A percentile compares a stretch with the other conserved stretches of the same genome.
phyloP scores from a whole-genome alignment of 2,888 invertebrate species.

The Microplitis manilae region DNA sequence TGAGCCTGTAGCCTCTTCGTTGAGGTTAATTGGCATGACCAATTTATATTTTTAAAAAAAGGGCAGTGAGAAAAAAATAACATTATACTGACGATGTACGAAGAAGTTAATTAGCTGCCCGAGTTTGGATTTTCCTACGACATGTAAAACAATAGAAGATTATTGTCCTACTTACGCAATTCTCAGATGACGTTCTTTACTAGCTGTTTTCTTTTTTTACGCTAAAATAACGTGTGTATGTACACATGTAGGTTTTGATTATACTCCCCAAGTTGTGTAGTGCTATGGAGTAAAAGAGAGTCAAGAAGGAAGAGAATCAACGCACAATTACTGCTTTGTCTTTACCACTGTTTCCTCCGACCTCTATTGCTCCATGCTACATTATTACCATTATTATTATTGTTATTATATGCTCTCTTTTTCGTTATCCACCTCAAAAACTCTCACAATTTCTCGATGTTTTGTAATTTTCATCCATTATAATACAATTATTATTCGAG shows the following conservation, averaged over 20 bases:
- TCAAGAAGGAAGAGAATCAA: constrained; percentile 31
- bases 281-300: not conserved
- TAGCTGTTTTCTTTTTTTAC: constrained; percentile 20
- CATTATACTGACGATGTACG: not conserved
- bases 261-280: not conserved
- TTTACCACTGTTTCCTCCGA: constrained; percentile 25
- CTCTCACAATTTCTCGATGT: constrained; percentile 40
- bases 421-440: constrained; percentile 23
- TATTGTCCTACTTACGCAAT: constrained; percentile 37
- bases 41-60: constrained; percentile 20
- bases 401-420: constrained; percentile 30
- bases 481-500: constrained; percentile 10
- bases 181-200: constrained; percentile 23
- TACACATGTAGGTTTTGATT: constrained; percentile 9
- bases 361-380: constrained; percentile 21
- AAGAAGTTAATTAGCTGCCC: constrained; percentile 21
- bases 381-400: not conserved
- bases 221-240: constrained; percentile 5
- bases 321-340: constrained; percentile 37
- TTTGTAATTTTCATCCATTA: constrained; percentile 38
- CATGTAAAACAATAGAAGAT: constrained; percentile 31
- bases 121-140: constrained; percentile 26
- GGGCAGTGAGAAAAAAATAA: constrained; percentile 11
- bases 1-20: not conserved
- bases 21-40: constrained; percentile 14